phyloP scores from a whole-genome alignment of 1,140 invertebrate species.

The Adelges cooleyi region DNA sequence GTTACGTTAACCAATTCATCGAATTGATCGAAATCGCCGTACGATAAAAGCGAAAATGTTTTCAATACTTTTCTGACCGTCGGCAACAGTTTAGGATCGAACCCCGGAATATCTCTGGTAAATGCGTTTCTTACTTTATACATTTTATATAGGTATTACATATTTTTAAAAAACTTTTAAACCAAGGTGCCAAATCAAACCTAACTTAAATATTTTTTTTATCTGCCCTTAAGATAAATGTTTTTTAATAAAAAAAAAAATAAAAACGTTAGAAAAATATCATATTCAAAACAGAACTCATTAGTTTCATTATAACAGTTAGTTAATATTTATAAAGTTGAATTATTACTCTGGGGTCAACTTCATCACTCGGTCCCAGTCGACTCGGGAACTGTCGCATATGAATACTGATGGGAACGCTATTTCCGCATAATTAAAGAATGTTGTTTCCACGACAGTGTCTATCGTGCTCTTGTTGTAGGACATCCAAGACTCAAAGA shows the following conservation, averaged over 20 bases:
- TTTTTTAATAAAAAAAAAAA: too few species aligned
- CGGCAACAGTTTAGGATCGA: background rate
- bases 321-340: too few species aligned
- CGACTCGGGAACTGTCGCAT: constrained; percentile 35
- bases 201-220: too few species aligned
- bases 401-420: constrained; percentile 36
- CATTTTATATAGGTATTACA: too few species aligned
- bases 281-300: too few species aligned
- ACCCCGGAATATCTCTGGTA: background rate
- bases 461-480: constrained; percentile 30
- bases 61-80: constrained; percentile 23
- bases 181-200: too few species aligned
- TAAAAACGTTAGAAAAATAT: too few species aligned
- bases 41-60: constrained; percentile 30
- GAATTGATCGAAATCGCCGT: constrained; percentile 34
- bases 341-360: constrained; percentile 14
- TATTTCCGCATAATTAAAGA: constrained; percentile 33
- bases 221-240: too few species aligned
- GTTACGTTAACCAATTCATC: constrained; percentile 16
- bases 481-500: constrained; percentile 16
- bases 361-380: constrained; percentile 31
- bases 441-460: constrained; percentile 35
- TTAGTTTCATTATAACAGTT: too few species aligned
- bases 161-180: too few species aligned
- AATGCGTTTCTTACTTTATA: too few species aligned